Conservation (phyloP, 1,140 invertebrate species). For the Dendroctonus valens region DNA sequence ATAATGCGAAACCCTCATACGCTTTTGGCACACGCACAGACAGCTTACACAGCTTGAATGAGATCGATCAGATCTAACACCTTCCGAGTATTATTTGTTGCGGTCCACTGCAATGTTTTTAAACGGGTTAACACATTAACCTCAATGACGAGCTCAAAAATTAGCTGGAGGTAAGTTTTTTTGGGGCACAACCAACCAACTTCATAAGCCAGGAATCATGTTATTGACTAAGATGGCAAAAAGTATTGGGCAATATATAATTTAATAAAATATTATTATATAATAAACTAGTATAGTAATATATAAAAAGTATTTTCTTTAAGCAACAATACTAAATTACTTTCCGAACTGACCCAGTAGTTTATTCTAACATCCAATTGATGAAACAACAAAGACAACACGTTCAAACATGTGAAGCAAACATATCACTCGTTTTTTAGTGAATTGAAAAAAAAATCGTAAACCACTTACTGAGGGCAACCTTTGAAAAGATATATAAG, state of each 20-base stretch:
- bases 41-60: conserved; percentile 15
- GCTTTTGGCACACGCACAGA: conserved; percentile 14
- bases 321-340: too few species aligned
- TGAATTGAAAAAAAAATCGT: too few species aligned
- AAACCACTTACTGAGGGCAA: too few species aligned
- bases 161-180: conserved; percentile 20
- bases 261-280: too few species aligned
- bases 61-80: conserved; percentile 15
- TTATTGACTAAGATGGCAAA: not conserved
- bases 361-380: too few species aligned
- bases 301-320: too few species aligned
- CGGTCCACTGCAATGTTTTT: conserved; percentile 22
- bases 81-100: conserved; percentile 31
- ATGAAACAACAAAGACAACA: too few species aligned
- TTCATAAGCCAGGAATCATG: conserved; percentile 16
- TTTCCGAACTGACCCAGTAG: too few species aligned
- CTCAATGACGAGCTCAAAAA: conserved; percentile 21
- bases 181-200: conserved; percentile 10
- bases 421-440: too few species aligned
- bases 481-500: too few species aligned
- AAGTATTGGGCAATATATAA: not conserved
- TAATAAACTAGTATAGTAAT: too few species aligned
- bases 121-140: conserved; percentile 19
- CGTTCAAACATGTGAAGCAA: too few species aligned
- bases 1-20: conserved; percentile 30